Conservation (phyloP, 2,113 vertebrate genomes). For the Macroglossus sobrinus region DNA sequence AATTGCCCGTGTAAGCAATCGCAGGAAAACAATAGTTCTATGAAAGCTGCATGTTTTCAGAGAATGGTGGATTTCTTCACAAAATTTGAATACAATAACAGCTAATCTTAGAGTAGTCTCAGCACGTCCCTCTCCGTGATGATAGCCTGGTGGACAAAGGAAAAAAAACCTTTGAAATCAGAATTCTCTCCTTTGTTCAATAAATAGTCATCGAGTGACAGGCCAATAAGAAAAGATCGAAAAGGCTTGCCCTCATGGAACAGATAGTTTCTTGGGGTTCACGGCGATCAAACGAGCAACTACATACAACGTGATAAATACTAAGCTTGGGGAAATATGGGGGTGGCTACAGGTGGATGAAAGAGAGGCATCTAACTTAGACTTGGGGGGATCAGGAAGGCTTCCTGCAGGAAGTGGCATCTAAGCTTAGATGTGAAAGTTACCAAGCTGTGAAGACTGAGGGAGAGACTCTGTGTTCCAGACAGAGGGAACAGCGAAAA, state of each 20-base stretch:
- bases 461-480: not conserved
- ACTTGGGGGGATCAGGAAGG: not conserved
- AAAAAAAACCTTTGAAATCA: slow-evolving; percentile 18
- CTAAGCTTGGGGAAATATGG: not conserved
- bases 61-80: not conserved
- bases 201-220: not conserved
- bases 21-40: not conserved
- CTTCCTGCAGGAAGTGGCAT: slow-evolving; percentile 19
- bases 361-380: not conserved
- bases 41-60: slow-evolving; percentile 30
- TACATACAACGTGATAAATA: not conserved
- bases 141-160: not conserved
- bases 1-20: not conserved
- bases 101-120: not conserved
- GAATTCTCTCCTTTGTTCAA: slow-evolving; percentile 12
- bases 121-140: not conserved
- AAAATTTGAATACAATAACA: not conserved
- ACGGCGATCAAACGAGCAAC: not conserved
- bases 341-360: not conserved
- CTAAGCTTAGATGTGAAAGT: slow-evolving; percentile 8
- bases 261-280: not conserved
- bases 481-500: not conserved
- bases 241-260: not conserved
- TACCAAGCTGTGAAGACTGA: not conserved
- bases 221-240: not conserved